Evolutionary conservation across 2,888 invertebrate species (phyloP), one percentile per base, ranked within the genome.

Genomic region (Acronicta leporina): DNA sequence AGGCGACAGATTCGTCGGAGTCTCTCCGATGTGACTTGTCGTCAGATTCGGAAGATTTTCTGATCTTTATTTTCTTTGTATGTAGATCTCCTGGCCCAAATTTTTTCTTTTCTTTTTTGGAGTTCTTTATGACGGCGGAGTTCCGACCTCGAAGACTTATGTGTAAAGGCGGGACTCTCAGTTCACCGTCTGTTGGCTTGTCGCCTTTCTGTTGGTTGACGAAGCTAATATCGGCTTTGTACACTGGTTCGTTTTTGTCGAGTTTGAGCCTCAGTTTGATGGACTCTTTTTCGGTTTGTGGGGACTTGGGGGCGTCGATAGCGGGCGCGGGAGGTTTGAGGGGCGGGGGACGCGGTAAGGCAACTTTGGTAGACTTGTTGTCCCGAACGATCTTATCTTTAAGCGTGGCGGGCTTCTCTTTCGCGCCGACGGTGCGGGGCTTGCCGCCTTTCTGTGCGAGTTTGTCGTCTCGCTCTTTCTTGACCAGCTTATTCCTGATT

Each of bases 161-260:
- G 87, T 98, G 98, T 64, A 98, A 92, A 1, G 98, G 98, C 9
- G 98, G 98, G 47, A 98, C 98, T 56, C 98, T 95, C 8, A 97
- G 96, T 79, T 97, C 97, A 1, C 88, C 87, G 66, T 97, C 97
- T 0, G 90, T 89, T 7, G 92, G 86, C 63, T 92, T 89, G 47
- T 95, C 95, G 35, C 92, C 92, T 67, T 92, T 90, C n/a, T 93
- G 95, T 56, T 92, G 91, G 71, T 95, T 95, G 20, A 96, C 96
- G 86, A 97, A 97, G 71, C 96, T 96, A 30, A 97, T 96, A 82
- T 97, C 97, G 25, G 97, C 97, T 88, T 97, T 97, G 86, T 97
- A 97, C 0, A 97, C 97, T 0, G 97, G 97, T 86, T 98, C 98
- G 46, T 96, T 96, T 84, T 97, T 97, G 79, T 98, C 98, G 63